These are phyloP conservation scores for Germaria angustata DNA, from an alignment of 2,888 invertebrate species.

Conservation along the genomic window DNA sequence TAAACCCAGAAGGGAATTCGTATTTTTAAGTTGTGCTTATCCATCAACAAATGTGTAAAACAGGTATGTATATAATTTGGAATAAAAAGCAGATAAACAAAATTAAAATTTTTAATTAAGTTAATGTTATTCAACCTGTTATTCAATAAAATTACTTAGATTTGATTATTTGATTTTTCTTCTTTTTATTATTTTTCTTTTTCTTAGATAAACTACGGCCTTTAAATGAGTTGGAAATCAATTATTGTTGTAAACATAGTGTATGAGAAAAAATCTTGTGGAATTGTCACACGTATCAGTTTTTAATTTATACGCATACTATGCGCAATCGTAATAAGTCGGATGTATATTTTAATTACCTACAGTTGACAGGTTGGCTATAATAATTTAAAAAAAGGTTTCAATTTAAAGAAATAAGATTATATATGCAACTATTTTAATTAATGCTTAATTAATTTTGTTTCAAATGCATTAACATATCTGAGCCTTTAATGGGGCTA, in stretches of 20 bases:
- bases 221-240: too few species aligned
- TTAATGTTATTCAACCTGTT: slow-evolving; percentile 44
- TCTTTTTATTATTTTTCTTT: too few species aligned
- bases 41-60: slow-evolving; percentile 34
- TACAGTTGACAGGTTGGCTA: not conserved
- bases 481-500: too few species aligned
- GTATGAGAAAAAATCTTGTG: not conserved
- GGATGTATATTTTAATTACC: not conserved
- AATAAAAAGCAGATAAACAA: not conserved
- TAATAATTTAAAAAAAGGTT: not conserved
- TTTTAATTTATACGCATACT: too few species aligned
- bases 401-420: too few species aligned
- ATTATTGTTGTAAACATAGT: too few species aligned
- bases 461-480: too few species aligned
- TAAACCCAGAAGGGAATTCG: not conserved
- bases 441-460: too few species aligned
- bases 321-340: too few species aligned
- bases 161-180: not conserved
- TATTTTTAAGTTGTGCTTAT: not conserved
- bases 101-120: slow-evolving; percentile 30
- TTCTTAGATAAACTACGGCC: not conserved
- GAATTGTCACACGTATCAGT: not conserved
- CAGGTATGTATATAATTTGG: slow-evolving; percentile 50
- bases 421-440: too few species aligned
- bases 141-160: slow-evolving; percentile 3